Base-by-base conservation (phyloP, 92 coral and sea anemone species). In the Parazoanthus atlanticus region DNA sequence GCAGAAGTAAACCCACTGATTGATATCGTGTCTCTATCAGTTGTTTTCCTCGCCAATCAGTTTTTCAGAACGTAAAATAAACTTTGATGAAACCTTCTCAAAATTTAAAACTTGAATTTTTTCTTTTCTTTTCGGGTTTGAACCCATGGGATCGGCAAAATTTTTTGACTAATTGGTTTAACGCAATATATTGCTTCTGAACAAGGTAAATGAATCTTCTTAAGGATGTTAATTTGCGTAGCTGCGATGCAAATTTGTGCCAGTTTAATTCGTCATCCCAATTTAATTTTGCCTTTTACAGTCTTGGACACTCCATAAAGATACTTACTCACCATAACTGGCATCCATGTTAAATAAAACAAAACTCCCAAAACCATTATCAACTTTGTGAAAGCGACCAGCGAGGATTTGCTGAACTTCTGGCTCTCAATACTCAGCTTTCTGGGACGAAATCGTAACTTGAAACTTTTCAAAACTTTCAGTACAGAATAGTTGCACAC, bases 261-360 rank as follows among this genome's bases (percentile, higher is more conserved):
- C 64, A 40, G 13, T 78, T 11, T 40, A 40, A n/a, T 16, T 52
- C 58, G 17, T 52, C 58, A 52, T 52, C 58, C 58, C 58, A 13
- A 46, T 23, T 61, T 2, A 19, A 33, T 34, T 34, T 74, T 74
- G 79, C 79, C 79, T 36, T 61, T 61, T 61, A 3, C 28, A 61
- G 69, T 61, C 17, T 52, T 52, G 58, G 58, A 52, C 58, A 11
- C 15, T 40, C 28, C 34, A 47, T 29, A 41, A 82, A 82, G 28
- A 1, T 11, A 82, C 40, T 23, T 16, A 91, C 95, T 91, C 69
- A 93, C 95, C 95, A 93, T 86, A 2, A 89, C 95, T 15, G 95
- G 95, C 81, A 90, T 86, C 95, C 95, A 93, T 26, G 95, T 93
- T 47, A 93, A 25, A 61, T 91, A 93, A 47, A 93, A 93, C 73